Base-by-base conservation (phyloP, 2,888 invertebrate species). In the Torymus tubicola region DNA sequence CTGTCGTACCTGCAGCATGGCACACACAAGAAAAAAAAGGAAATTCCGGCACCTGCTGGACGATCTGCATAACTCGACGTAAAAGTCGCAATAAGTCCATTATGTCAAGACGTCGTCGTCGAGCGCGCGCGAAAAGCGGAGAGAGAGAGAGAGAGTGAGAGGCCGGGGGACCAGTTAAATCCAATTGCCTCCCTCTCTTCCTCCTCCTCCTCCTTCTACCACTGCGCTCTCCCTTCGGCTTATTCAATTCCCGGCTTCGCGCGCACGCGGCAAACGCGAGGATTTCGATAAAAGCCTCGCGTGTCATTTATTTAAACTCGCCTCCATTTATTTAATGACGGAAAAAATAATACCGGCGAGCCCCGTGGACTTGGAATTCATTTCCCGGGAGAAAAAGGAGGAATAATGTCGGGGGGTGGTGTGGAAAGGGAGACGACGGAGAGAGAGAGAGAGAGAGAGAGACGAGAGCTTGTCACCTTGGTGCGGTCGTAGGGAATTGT, bases 271-370 rank as follows among this genome's bases (percentile, higher is more conserved):
- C 21, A 2, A 31, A 8, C 31, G 53, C 67, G 65, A 72, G 81
- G 69, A 78, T 80, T 77, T 24, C 79, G 82, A 80, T 82, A 82
- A 82, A 82, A 82, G 73, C 82, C 73, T 82, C 73, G 73, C 73
- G 73, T 77, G 72, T 80, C 78, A 80, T 82, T 82, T 78, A 82
- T 80, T 82, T 78, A 82, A 82, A 77, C 77, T 73, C 77, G 75
- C 69, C 74, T 72, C 77, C 74, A 80, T 80, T 78, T 82, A 80
- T 82, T 82, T 82, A 82, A 82, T 78, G 80, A 68, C 71, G 78
- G 78, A 67, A 80, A 81, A 80, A 82, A 80, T 71, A 80, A 82
- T 73, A 80, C 60, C 75, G 18, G 63, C 50, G 68, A 8, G 71
- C 71, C 72, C 53, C 4, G 53, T 21, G 68, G 63, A 71, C 81